Evolutionary conservation across 2,888 invertebrate genomes (phyloP).

Genomic region (Linnaemya vulpina): DNA sequence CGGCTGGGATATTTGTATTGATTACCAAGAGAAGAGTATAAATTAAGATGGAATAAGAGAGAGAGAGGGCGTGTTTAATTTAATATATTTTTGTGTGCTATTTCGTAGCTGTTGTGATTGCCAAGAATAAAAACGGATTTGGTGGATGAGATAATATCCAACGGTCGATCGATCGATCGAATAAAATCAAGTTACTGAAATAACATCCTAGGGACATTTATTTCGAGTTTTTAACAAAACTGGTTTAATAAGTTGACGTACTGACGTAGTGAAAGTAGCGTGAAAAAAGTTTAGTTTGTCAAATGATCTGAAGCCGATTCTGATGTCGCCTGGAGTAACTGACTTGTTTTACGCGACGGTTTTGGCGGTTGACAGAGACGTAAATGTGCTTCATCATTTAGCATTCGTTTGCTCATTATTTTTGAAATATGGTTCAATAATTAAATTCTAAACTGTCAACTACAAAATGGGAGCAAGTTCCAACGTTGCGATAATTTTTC

Average conservation of each 20-base stretch:
- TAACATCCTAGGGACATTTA: not conserved
- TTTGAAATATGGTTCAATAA: too few species aligned
- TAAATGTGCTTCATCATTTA: too few species aligned
- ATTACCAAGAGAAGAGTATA: slow-evolving; percentile 20
- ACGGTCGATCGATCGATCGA: not conserved
- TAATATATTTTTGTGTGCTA: slow-evolving; percentile 12
- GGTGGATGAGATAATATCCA: slow-evolving; percentile 23
- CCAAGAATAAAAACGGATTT: slow-evolving; percentile 43
- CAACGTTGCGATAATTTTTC: too few species aligned
- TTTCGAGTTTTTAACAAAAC: not conserved
- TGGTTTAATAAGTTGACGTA: not conserved
- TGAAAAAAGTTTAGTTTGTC: too few species aligned
- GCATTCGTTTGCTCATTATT: too few species aligned
- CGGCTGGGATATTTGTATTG: slow-evolving; percentile 35
- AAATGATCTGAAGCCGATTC: too few species aligned
- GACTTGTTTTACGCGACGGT: too few species aligned
- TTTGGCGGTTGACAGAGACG: too few species aligned
- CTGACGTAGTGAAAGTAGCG: too few species aligned
- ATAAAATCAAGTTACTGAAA: not conserved
- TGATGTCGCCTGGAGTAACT: too few species aligned
- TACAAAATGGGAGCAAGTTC: too few species aligned
- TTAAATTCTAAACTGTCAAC: too few species aligned
- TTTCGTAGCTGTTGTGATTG: slow-evolving; percentile 39
- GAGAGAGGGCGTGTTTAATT: slow-evolving; percentile 57
- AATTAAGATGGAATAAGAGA: not conserved